Percentiles rank a stretch among this genome's conserved stretches.
Evolutionary conservation across 2,888 invertebrate genomes (phyloP).

Genomic region (Zaprionus bogoriensis): DNA sequence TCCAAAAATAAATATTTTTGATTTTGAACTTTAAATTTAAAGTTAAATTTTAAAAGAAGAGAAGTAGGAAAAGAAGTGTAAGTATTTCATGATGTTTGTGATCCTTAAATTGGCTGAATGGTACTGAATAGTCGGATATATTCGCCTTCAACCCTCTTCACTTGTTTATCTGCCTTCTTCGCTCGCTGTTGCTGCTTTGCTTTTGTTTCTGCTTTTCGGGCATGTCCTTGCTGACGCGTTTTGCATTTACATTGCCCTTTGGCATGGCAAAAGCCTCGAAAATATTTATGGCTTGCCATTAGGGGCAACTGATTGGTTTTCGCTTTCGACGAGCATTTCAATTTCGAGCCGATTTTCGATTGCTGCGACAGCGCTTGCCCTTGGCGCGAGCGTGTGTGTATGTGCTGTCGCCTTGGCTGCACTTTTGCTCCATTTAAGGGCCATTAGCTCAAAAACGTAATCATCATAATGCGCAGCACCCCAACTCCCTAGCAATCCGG

Average conservation of each 20-base stretch:
- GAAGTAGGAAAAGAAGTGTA: too few relatives aligned
- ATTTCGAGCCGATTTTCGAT: slow-evolving; percentile 7
- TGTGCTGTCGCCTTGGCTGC: slow-evolving; percentile 13
- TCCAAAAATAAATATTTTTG: too few relatives aligned
- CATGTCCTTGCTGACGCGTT: slow-evolving; percentile 50
- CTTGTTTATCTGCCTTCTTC: too few relatives aligned
- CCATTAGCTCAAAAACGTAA: slow-evolving; percentile 75
- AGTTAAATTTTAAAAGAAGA: too few relatives aligned
- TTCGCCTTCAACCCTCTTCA: too few relatives aligned
- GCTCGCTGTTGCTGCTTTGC: neutral
- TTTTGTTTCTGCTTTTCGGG: slow-evolving; percentile 17
- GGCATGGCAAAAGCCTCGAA: slow-evolving; percentile 20
- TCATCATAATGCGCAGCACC: slow-evolving; percentile 68
- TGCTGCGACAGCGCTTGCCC: slow-evolving; percentile 4
- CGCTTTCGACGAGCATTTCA: slow-evolving; percentile 57
- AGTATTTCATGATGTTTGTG: too few relatives aligned
- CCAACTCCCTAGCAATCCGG: slow-evolving; percentile 61
- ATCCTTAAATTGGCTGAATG: too few relatives aligned
- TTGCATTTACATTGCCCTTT: slow-evolving; percentile 37
- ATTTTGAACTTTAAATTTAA: too few relatives aligned
- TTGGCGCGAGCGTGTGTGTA: slow-evolving; percentile 5
- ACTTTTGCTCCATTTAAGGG: slow-evolving; percentile 55
- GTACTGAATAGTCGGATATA: too few relatives aligned
- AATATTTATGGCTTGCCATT: slow-evolving; percentile 80
- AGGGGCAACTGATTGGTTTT: slow-evolving; percentile 79